Evolutionary conservation across 2,797 vertebrate species (phyloP).

Genomic region (Limosa lapponica): DNA sequence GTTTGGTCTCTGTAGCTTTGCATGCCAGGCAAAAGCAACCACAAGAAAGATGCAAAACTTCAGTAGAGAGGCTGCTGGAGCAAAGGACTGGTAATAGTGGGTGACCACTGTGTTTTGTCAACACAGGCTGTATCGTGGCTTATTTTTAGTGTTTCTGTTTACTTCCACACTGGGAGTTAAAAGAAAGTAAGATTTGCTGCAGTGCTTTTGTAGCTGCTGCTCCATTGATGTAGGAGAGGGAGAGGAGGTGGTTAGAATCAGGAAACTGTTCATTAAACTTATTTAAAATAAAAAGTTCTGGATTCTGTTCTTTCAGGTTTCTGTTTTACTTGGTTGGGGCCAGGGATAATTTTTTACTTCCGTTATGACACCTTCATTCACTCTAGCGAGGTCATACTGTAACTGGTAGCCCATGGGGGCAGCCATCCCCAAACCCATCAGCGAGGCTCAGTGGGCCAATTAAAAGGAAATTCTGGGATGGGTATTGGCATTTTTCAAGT

Average conservation of each 20-base stretch:
- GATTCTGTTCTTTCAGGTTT: not conserved
- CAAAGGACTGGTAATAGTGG: not conserved
- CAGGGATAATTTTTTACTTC: not conserved
- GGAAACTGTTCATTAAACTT: not conserved
- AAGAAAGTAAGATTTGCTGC: not conserved
- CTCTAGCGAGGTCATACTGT: not conserved
- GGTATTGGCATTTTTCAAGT: not conserved
- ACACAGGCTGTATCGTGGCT: not conserved
- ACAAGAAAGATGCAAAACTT: not conserved
- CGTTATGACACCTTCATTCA: not conserved
- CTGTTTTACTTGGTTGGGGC: not conserved
- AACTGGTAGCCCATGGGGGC: not conserved
- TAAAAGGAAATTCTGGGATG: not conserved
- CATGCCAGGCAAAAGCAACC: not conserved
- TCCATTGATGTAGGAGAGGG: not conserved
- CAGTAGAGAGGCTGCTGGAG: not conserved
- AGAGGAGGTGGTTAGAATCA: not conserved
- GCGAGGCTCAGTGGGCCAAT: fast-evolving
- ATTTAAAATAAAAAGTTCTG: not conserved
- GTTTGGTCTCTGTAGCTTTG: not conserved
- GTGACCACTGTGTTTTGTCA: not conserved
- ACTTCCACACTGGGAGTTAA: not conserved
- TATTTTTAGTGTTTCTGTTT: not conserved
- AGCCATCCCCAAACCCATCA: not conserved
- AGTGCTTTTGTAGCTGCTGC: not conserved